Base-by-base conservation (phyloP, 2,888 invertebrate genomes). In the Leucania comma region DNA sequence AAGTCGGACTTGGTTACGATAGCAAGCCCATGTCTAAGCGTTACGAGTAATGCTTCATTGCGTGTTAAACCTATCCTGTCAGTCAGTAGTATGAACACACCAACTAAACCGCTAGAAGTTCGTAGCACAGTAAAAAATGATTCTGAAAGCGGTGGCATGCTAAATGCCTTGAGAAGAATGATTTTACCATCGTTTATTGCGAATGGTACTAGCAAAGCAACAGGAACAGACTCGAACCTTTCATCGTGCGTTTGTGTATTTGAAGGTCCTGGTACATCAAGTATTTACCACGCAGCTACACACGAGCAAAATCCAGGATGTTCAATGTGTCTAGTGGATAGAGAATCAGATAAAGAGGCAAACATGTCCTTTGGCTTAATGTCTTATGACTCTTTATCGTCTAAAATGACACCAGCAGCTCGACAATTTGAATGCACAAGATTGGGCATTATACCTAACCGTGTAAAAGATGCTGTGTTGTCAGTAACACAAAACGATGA, bases 161-260 rank as follows among this genome's bases (percentile, higher is more conserved):
- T 80, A 3, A 75, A 80, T 24, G 63, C 67, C 0, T 29, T 86
- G 29, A 78, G 65, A 20, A 82, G 72, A 38, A 46, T 82, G 9
- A 72, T 78, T 20, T 22, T 80, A 22, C 62, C 64, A 59, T 59
- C 59, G n/a, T 6, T 29, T 22, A 38, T 26, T 17, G 4, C 59
- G 1, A 38, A 64, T 59, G 10, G 0, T 22, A 10, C 3, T 59
- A 26, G 2, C 29, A 29, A 17, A 10, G 14, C 1, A 38, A 5
- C 9, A 6, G 0, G 17, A 6, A 26, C 35, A 10, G 14, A 17
- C 38, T 64, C 64, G 8, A 59, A 29, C 10, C 3, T 12, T n/a
- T 29, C 22, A 17, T 17, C 26, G 0, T 12, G n/a, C 17, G 3
- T 3, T n/a, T 10, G 5, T 35, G 9, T 26, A 56, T n/a, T n/a